Percentiles rank a stretch among this genome's conserved stretches.
phyloP scores from a whole-genome alignment of 2,888 invertebrate genomes.

The Stenolophus ochropezus region DNA sequence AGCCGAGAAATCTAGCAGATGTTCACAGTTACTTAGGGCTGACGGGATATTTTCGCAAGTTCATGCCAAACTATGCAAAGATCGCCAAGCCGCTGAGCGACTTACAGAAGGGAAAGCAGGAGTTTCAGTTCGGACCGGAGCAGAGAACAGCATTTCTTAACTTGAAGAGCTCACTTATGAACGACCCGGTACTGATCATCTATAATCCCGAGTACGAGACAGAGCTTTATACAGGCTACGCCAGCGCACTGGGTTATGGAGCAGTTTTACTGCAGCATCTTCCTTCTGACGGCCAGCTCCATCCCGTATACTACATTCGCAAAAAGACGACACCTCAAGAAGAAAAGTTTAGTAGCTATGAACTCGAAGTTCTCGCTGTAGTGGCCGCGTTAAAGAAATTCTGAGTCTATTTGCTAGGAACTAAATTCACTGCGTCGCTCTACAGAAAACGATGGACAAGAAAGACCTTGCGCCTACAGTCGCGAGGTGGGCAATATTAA shows the following conservation, averaged over 20 bases:
- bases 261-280: slow-evolving; percentile 59
- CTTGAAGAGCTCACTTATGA: slow-evolving; percentile 43
- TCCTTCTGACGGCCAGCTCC: slow-evolving; percentile 26
- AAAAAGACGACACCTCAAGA: slow-evolving; percentile 67
- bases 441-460: slow-evolving; percentile 67
- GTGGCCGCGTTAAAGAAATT: slow-evolving; percentile 68
- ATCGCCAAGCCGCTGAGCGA: slow-evolving; percentile 59
- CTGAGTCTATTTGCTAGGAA: slow-evolving; percentile 66
- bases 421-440: slow-evolving; percentile 67
- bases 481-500: slow-evolving; percentile 66
- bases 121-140: slow-evolving; percentile 40
- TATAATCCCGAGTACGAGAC: slow-evolving; percentile 56
- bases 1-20: slow-evolving; percentile 5
- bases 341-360: slow-evolving; percentile 67
- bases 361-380: slow-evolving; percentile 68
- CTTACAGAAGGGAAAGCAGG: slow-evolving; percentile 53
- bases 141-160: slow-evolving; percentile 56
- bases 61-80: no score
- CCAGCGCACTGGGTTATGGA: slow-evolving; percentile 24
- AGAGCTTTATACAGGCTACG: slow-evolving; percentile 59
- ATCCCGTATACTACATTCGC: slow-evolving; percentile 66
- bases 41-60: slow-evolving; percentile 59
- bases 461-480: slow-evolving; percentile 65
- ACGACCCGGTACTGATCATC: slow-evolving; percentile 61
- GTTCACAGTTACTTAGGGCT: slow-evolving; percentile 34